Conservation (phyloP, 2,113 vertebrate species). For the Scortum barcoo region DNA sequence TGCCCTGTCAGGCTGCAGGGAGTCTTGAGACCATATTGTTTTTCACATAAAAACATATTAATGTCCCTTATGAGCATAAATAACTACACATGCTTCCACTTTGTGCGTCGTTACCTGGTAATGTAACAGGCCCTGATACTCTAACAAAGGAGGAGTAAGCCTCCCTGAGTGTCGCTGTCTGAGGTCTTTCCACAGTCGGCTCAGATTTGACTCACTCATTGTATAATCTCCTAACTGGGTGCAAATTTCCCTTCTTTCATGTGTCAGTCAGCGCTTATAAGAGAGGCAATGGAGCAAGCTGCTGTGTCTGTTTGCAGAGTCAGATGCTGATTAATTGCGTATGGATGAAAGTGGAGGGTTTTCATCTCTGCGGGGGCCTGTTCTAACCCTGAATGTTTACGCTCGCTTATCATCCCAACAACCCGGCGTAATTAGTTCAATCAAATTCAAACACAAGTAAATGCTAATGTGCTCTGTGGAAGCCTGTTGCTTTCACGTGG, state of each 20-base stretch:
- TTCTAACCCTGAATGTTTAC: slow-evolving; percentile 67
- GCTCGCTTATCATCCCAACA: slow-evolving; percentile 62
- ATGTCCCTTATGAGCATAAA: slow-evolving; percentile 10
- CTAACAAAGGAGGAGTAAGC: slow-evolving; percentile 23
- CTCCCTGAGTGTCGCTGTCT: slow-evolving; percentile 10
- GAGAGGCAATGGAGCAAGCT: slow-evolving; percentile 59
- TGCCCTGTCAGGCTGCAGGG: slow-evolving; percentile 1
- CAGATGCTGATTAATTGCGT: slow-evolving; percentile 76
- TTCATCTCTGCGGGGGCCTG: slow-evolving; percentile 74
- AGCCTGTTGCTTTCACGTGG: slow-evolving; percentile 75
- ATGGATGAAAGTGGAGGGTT: slow-evolving; percentile 70
- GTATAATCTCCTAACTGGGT: slow-evolving; percentile 64
- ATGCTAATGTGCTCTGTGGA: slow-evolving; percentile 67
- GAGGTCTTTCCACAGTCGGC: slow-evolving; percentile 36
- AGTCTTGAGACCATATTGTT: slow-evolving; percentile 19
- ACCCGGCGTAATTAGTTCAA: slow-evolving; percentile 76
- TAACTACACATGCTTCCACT: slow-evolving; percentile 8
- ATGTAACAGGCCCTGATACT: slow-evolving; percentile 13
- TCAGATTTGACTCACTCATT: slow-evolving; percentile 41
- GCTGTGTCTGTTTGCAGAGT: slow-evolving; percentile 65
- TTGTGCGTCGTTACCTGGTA: not conserved
- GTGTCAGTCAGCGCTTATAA: slow-evolving; percentile 67
- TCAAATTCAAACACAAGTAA: slow-evolving; percentile 73
- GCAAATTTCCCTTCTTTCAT: slow-evolving; percentile 68
- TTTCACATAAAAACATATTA: slow-evolving; percentile 33